Conservation (phyloP, 2,113 vertebrate genomes). For the Nansenia antarctica region DNA sequence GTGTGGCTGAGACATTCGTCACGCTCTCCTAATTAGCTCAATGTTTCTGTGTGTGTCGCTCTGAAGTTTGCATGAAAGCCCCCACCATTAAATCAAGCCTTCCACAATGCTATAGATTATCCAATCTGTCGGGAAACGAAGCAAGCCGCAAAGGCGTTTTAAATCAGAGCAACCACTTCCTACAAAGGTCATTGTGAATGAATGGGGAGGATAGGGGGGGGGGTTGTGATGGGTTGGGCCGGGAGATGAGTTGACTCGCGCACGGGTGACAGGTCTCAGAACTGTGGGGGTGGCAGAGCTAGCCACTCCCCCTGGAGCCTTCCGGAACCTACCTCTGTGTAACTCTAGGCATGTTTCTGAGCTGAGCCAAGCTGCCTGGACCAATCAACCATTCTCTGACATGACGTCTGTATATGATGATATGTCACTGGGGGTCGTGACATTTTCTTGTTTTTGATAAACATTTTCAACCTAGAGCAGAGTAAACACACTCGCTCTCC, state of each 20-base stretch:
- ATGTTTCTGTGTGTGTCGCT: constrained; percentile 63
- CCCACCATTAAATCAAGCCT: constrained; percentile 49
- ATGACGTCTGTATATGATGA: not conserved
- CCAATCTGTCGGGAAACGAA: constrained; percentile 61
- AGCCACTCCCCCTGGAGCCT: not conserved
- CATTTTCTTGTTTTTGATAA: not conserved
- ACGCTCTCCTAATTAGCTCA: constrained; percentile 71
- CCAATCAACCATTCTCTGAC: not conserved
- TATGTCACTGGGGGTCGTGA: not conserved
- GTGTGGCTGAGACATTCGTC: constrained; percentile 63
- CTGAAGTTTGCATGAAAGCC: constrained; percentile 62
- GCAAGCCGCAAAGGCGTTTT: constrained; percentile 48
- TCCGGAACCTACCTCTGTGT: not conserved
- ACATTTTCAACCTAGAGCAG: not conserved
- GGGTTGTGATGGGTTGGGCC: not conserved
- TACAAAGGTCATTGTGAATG: constrained; percentile 18
- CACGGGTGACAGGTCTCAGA: not conserved
- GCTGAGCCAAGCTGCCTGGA: not conserved
- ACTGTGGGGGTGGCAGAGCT: not conserved
- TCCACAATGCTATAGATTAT: constrained; percentile 58
- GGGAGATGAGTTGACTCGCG: not conserved
- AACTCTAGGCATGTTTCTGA: not conserved
- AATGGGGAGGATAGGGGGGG: constrained; percentile 17
- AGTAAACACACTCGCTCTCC: not conserved
- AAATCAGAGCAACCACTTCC: constrained; percentile 55